phyloP scores from a whole-genome alignment of 2,113 vertebrate species.

The Meles meles region DNA sequence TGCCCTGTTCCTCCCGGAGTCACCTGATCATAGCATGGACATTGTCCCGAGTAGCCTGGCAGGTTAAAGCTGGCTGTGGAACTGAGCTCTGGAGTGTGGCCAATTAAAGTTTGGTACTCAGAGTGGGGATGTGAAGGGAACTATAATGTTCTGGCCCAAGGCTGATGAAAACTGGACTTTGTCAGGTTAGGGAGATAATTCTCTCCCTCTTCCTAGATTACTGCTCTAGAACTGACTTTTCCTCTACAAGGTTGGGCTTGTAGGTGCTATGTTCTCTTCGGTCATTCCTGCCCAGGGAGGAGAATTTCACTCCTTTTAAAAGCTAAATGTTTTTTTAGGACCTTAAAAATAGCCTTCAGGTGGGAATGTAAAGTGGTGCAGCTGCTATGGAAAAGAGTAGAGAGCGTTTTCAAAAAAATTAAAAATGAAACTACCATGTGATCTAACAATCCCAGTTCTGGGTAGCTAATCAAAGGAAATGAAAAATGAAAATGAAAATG shows the following conservation, averaged over 20 bases:
- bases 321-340: neutral
- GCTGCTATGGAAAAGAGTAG: neutral
- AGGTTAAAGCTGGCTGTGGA: neutral
- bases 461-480: neutral
- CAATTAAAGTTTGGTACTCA: neutral
- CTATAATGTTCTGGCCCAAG: neutral
- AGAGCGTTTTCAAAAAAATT: neutral
- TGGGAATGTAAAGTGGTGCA: neutral
- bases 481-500: no score
- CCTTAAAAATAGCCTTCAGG: neutral
- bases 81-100: fast-evolving
- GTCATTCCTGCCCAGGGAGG: neutral
- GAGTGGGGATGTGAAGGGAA: neutral
- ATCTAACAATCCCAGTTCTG: neutral
- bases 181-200: neutral
- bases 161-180: neutral
- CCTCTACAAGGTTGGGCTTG: neutral
- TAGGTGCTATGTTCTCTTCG: neutral
- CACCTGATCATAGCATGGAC: fast-evolving
- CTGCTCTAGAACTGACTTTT: neutral
- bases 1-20: neutral
- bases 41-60: neutral
- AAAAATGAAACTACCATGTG: neutral
- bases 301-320: neutral
- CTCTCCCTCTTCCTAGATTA: neutral